A percentile compares a stretch with the other conserved stretches of the same genome.
These are phyloP conservation scores for Sorex fumeus DNA, from an alignment of 2,113 vertebrate genomes.

Conservation along the genomic window DNA sequence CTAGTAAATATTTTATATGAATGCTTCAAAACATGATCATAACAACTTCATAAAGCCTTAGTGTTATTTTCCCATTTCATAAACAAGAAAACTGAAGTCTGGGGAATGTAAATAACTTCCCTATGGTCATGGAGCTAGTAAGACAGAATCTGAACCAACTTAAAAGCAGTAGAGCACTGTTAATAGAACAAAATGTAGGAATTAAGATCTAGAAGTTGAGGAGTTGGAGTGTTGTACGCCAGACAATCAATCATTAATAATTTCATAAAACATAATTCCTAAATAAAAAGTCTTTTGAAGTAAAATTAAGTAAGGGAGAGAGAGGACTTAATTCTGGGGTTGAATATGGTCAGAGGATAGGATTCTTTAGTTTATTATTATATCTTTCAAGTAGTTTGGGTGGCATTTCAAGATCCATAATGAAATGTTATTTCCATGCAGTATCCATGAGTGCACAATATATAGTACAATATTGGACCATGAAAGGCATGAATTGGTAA, in stretches of 20 bases:
- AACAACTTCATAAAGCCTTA: slow-evolving; percentile 58
- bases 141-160: background rate
- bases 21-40: slow-evolving; percentile 28
- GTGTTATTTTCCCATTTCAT: slow-evolving; percentile 64
- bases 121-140: background rate
- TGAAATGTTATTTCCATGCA: background rate
- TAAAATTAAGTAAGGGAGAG: background rate
- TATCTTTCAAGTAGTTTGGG: background rate
- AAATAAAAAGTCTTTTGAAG: too few relatives aligned
- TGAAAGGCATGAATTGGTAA: background rate
- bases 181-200: background rate
- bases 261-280: too few relatives aligned
- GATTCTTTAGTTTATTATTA: background rate
- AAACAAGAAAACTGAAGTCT: slow-evolving; percentile 42
- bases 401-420: background rate
- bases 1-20: slow-evolving; percentile 24
- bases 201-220: background rate
- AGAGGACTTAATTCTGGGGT: background rate
- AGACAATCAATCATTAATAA: too few relatives aligned
- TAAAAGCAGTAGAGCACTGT: background rate
- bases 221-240: background rate
- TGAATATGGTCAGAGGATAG: background rate
- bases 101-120: slow-evolving; percentile 43
- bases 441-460: background rate
- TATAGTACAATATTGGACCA: background rate